Conservation (phyloP, 2,113 vertebrate genomes). For the Platichthys flesus region DNA sequence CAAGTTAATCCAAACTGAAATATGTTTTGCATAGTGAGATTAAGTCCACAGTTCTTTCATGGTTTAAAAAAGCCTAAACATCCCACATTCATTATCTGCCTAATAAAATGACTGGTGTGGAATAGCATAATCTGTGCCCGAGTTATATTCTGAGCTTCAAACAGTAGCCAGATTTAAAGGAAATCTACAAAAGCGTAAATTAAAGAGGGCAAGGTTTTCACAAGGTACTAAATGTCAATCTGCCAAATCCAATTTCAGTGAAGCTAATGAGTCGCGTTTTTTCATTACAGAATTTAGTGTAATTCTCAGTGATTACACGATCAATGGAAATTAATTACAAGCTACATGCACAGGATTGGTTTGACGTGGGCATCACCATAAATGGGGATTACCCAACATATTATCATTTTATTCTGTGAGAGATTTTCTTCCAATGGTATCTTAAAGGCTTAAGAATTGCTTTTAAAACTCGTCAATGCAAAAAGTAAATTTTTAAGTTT, state of each 20-base stretch:
- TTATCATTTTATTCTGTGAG: not conserved
- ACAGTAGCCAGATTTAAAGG: slow-evolving; percentile 12
- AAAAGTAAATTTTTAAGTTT: too few relatives aligned
- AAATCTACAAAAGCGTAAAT: slow-evolving; percentile 25
- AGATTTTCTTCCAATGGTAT: not conserved
- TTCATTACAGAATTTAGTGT: slow-evolving; percentile 43
- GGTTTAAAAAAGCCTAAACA: slow-evolving; percentile 10
- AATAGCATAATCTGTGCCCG: not conserved
- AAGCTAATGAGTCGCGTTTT: slow-evolving; percentile 29
- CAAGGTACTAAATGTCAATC: slow-evolving; percentile 18
- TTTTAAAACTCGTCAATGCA: too few relatives aligned
- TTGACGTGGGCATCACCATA: slow-evolving; percentile 6
- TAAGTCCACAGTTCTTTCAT: not conserved
- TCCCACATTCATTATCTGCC: not conserved
- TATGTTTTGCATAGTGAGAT: not conserved
- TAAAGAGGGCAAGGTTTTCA: slow-evolving; percentile 14
- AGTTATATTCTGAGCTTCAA: slow-evolving; percentile 24
- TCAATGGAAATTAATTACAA: slow-evolving; percentile 52
- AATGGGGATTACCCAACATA: not conserved
- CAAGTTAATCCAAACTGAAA: not conserved
- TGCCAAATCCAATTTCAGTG: slow-evolving; percentile 53
- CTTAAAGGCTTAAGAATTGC: too few relatives aligned
- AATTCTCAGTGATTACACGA: slow-evolving; percentile 45
- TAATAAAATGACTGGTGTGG: slow-evolving; percentile 10
- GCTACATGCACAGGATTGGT: slow-evolving; percentile 26